Conservation (phyloP, 2,888 invertebrate species). For the Diloba caeruleocephala region DNA sequence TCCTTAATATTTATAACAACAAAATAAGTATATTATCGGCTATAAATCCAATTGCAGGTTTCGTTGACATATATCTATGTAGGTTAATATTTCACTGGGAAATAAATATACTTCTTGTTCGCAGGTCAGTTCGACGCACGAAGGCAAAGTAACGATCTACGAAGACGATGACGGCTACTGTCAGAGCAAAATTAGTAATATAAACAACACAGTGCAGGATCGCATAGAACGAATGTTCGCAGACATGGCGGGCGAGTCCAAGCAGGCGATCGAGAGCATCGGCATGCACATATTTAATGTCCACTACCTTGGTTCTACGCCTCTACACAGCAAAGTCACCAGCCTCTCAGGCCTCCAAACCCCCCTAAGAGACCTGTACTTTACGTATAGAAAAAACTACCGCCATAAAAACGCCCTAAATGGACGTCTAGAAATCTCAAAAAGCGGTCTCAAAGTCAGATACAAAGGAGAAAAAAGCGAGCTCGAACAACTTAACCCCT, state of each 20-base stretch:
- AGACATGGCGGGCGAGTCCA: conserved; percentile 90
- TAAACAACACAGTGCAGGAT: conserved; percentile 93
- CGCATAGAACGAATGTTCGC: conserved; percentile 96
- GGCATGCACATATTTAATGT: conserved; percentile 91
- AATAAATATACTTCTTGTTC: conserved; percentile 22
- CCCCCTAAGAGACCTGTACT: conserved; percentile 93
- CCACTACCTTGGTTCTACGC: conserved; percentile 94
- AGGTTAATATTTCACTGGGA: no score
- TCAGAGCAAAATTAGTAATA: conserved; percentile 75
- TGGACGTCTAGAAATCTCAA: conserved; percentile 91
- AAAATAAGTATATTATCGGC: no score
- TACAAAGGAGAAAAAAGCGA: conserved; percentile 90
- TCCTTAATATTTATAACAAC: no score
- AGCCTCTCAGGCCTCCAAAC: conserved; percentile 95
- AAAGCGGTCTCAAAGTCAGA: conserved; percentile 92
- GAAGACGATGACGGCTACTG: conserved; percentile 83
- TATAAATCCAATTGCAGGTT: no score
- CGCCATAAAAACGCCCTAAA: conserved; percentile 87
- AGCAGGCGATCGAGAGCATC: conserved; percentile 84
- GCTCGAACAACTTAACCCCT: conserved; percentile 93
- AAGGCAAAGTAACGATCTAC: conserved; percentile 73
- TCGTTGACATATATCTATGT: no score
- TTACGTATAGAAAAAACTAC: conserved; percentile 88
- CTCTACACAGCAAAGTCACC: conserved; percentile 93
- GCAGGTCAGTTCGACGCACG: conserved; percentile 76